phyloP scores from a whole-genome alignment of 2,797 vertebrate species.

The Galagoides demidoff region DNA sequence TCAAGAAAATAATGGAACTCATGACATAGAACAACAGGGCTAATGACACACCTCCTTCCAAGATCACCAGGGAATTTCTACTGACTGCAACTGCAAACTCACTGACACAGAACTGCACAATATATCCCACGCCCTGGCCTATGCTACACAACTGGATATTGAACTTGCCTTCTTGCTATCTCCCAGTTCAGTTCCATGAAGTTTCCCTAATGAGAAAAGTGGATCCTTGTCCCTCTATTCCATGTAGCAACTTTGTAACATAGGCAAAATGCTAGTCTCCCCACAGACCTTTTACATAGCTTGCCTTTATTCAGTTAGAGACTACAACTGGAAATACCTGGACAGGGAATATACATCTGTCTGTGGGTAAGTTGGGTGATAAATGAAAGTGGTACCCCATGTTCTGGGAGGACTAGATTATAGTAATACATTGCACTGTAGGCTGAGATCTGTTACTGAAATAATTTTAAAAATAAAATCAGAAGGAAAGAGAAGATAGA shows the following conservation, averaged over 20 bases:
- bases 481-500: not conserved
- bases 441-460: not conserved
- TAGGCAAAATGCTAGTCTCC: not conserved
- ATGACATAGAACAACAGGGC: not conserved
- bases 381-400: not conserved
- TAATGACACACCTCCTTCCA: not conserved
- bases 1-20: not conserved
- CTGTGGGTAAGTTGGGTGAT: not conserved
- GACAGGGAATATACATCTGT: not conserved
- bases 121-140: not conserved
- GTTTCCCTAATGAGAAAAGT: not conserved
- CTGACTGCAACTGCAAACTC: not conserved
- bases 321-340: not conserved
- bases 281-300: not conserved
- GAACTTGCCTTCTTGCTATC: not conserved
- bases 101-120: not conserved
- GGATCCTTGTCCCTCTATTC: not conserved
- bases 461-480: slow-evolving; percentile 8
- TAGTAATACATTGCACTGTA: not conserved
- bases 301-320: not conserved
- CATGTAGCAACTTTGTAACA: not conserved
- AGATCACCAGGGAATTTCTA: not conserved
- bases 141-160: not conserved
- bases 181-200: not conserved
- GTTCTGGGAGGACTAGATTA: not conserved